Percentiles rank a stretch among this genome's conserved stretches.
Conservation (phyloP, 2,888 invertebrate species). For the Listrodromus nycthemerus region DNA sequence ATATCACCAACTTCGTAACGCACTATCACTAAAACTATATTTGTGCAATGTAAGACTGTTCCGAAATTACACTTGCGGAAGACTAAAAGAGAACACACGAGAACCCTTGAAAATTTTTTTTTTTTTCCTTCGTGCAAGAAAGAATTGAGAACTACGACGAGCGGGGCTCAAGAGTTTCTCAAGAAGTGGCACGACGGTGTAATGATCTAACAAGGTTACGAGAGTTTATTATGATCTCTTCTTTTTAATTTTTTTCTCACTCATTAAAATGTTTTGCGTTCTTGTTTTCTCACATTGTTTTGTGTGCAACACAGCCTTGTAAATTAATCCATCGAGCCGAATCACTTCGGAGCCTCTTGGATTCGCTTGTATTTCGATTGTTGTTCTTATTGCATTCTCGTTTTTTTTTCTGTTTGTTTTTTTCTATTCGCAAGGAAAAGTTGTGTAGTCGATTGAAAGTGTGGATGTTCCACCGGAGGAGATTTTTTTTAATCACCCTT, state of each 20-base stretch:
- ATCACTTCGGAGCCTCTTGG: conserved; percentile 47
- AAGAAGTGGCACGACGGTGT: conserved; percentile 47
- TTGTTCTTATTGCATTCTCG: conserved; percentile 20
- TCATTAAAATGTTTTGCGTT: not conserved
- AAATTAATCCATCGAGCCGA: conserved; percentile 19
- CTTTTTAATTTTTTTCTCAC: conserved; percentile 4
- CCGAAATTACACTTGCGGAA: conserved; percentile 51
- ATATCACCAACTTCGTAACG: conserved; percentile 46
- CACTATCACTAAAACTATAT: conserved; percentile 52
- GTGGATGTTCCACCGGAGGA: conserved; percentile 11
- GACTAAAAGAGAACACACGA: conserved; percentile 57
- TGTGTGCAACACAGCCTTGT: conserved; percentile 23
- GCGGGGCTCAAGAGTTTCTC: conserved; percentile 20
- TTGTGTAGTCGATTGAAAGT: conserved; percentile 25
- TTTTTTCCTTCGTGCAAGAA: not conserved
- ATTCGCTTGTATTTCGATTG: conserved; percentile 49
- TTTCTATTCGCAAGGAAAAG: conserved; percentile 34
- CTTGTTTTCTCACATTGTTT: conserved; percentile 23
- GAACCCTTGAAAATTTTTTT: conserved; percentile 15
- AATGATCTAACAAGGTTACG: conserved; percentile 31
- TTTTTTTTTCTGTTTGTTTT: not conserved
- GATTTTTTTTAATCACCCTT: conserved; percentile 74
- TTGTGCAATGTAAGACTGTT: conserved; percentile 44
- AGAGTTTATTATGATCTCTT: conserved; percentile 17
- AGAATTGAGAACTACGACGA: conserved; percentile 1